A percentile compares a stretch with the other conserved stretches of the same genome.
Conservation (phyloP, 35 echinoderm and acorn worm genomes). For the Hemicentrotus pulcherrimus region DNA sequence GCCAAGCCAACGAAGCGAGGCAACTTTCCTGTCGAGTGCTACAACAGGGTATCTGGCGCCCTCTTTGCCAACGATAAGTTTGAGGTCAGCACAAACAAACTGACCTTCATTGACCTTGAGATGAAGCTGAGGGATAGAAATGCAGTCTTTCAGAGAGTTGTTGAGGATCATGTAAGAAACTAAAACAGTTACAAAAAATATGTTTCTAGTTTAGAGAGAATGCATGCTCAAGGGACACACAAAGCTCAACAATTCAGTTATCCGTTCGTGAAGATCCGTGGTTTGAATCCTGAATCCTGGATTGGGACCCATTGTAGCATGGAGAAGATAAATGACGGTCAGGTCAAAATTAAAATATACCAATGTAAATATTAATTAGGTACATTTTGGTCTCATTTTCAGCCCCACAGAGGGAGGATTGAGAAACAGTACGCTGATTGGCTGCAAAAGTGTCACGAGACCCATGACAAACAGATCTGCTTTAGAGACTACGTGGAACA, state of each 20-base stretch:
- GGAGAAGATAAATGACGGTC: too few species aligned
- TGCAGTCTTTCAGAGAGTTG: slow-evolving; percentile 85
- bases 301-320: too few species aligned
- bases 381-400: background rate
- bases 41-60: slow-evolving; percentile 92
- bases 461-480: slow-evolving; percentile 81
- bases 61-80: slow-evolving; percentile 97
- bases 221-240: too few species aligned
- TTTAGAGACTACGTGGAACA: slow-evolving; percentile 60
- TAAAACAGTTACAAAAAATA: background rate
- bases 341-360: too few species aligned
- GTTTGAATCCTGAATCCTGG: too few species aligned
- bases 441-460: slow-evolving; percentile 88
- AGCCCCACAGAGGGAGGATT: slow-evolving; percentile 87
- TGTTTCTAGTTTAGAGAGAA: too few species aligned
- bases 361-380: background rate
- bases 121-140: slow-evolving; percentile 75
- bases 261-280: too few species aligned
- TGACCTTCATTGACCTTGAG: slow-evolving; percentile 90
- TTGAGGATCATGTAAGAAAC: slow-evolving; percentile 77
- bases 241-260: too few species aligned
- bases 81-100: slow-evolving; percentile 97
- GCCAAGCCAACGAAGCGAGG: slow-evolving; percentile 71
- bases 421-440: slow-evolving; percentile 83
- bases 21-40: slow-evolving; percentile 84